Evolutionary conservation across 2,888 invertebrate species (phyloP), one percentile per base, ranked within the genome.

Genomic region (Bombylius discolor): DNA sequence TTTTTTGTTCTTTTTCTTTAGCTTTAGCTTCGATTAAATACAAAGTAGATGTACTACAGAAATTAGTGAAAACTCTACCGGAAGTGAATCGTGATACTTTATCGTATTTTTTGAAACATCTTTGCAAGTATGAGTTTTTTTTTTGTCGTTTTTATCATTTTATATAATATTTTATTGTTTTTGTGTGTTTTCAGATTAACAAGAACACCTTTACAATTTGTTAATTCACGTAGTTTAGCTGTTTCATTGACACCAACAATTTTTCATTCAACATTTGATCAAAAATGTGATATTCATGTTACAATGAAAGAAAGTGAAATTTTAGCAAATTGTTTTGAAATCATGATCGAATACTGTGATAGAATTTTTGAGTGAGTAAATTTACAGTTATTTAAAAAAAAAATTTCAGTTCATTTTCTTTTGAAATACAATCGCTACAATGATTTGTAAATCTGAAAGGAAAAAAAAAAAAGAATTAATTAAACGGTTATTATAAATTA

Each of bases 41-140:
- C 23, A 72, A 72, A 64, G 63, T 70, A 62, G 68, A 70, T 55
- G 67, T 62, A 53, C 63, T 72, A 33, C 70, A 69, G 65, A 70
- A 67, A 66, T 65, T 72, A 62, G 67, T 72, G 56, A 70, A 68
- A 52, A 69, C 71, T 39, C 57, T 72, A 57, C 72, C 72, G 11
- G 72, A 72, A 63, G 64, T 64, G 6, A 72, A 72, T 61, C 68
- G 72, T 11, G 70, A 72, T 61, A 70, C 72, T 4, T 62, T 72
- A 64, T 67, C 68, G 42, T 72, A 68, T 59, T 62, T 72, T 11
- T 70, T 72, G 56, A 67, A 64, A 5, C 72, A 72, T 61, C 71
- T 72, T 13, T 68, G 70, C 61, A 65, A 65, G 71, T 71, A 56
- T 31, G 11, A 39, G 14, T 44, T 31, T 34, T 34, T n/a, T 12